Evolutionary conservation across 2,888 invertebrate genomes (phyloP).

Genomic region (Tridacna crocea): DNA sequence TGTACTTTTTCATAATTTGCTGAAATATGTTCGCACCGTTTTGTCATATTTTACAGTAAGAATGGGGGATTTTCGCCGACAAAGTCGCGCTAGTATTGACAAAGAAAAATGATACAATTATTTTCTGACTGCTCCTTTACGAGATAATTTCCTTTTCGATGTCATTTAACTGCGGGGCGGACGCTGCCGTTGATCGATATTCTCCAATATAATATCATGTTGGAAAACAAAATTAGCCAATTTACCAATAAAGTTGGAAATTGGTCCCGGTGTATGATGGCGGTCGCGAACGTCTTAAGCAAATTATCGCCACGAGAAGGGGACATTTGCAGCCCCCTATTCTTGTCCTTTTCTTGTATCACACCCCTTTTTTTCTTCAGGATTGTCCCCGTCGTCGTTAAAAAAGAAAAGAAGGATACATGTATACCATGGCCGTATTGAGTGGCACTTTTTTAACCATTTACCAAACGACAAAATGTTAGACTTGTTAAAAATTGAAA

Average conservation of each 20-base stretch:
- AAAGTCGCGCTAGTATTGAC: conserved; percentile 27
- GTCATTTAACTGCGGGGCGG: conserved; percentile 57
- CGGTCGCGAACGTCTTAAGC: conserved; percentile 32
- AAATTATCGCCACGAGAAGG: conserved; percentile 22
- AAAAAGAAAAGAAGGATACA: no score
- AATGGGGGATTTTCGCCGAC: conserved; percentile 7
- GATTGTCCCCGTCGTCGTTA: no score
- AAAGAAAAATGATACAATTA: conserved; percentile 57
- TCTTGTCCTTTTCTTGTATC: neutral
- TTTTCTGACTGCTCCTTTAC: conserved; percentile 48
- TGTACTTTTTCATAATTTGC: conserved; percentile 45
- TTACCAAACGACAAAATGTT: no score
- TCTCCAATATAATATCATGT: conserved; percentile 44
- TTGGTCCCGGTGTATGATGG: conserved; percentile 35
- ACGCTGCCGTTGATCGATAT: conserved; percentile 38
- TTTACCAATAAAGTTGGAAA: conserved; percentile 50
- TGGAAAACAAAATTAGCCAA: conserved; percentile 54
- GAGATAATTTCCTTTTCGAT: conserved; percentile 56
- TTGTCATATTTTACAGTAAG: conserved; percentile 28
- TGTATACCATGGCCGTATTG: no score
- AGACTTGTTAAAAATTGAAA: no score
- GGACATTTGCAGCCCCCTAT: conserved; percentile 19
- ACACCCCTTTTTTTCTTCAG: neutral
- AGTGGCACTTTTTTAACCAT: no score
- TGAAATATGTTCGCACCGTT: conserved; percentile 24